A percentile compares a stretch with the other conserved stretches of the same genome.
These are phyloP conservation scores for Ochropleura plecta DNA, from an alignment of 2,888 invertebrate species.

Conservation along the genomic window DNA sequence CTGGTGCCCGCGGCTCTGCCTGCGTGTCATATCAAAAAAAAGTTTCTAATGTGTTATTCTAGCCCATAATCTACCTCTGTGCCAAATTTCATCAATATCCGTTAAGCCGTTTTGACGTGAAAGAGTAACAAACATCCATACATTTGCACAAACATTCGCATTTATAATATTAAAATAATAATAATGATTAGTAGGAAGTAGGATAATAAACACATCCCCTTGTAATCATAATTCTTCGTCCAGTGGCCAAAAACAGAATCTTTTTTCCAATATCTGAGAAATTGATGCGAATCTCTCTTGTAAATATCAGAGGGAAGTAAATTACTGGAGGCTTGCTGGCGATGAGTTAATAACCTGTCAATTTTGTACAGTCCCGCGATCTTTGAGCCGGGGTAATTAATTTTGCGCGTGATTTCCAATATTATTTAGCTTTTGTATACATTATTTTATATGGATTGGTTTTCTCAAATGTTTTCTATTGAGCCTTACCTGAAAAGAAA, in stretches of 20 bases:
- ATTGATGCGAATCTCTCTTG: constrained; percentile 9
- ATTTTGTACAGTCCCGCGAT: constrained; percentile 12
- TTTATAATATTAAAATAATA: too few species aligned
- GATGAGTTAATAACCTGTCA: constrained; percentile 48
- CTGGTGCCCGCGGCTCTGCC: too few species aligned
- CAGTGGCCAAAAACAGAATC: not conserved
- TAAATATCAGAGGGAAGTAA: constrained; percentile 8
- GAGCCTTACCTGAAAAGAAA: not conserved
- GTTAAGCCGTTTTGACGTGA: too few species aligned
- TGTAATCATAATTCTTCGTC: not conserved
- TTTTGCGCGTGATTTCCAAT: constrained; percentile 24
- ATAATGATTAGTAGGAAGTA: too few species aligned
- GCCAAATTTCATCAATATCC: too few species aligned
- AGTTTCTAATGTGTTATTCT: too few species aligned
- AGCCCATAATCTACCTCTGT: too few species aligned
- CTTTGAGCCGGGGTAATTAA: constrained; percentile 29
- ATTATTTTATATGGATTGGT: constrained; percentile 8
- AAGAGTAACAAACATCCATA: too few species aligned
- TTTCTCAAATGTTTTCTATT: not conserved
- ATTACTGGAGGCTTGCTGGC: constrained; percentile 27
- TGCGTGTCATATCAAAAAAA: too few species aligned
- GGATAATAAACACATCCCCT: not conserved
- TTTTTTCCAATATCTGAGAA: not conserved
- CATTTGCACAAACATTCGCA: too few species aligned
- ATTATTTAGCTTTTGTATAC: constrained; percentile 16